phyloP scores from a whole-genome alignment of 2,113 vertebrate species.

The Misgurnus mizolepis region DNA sequence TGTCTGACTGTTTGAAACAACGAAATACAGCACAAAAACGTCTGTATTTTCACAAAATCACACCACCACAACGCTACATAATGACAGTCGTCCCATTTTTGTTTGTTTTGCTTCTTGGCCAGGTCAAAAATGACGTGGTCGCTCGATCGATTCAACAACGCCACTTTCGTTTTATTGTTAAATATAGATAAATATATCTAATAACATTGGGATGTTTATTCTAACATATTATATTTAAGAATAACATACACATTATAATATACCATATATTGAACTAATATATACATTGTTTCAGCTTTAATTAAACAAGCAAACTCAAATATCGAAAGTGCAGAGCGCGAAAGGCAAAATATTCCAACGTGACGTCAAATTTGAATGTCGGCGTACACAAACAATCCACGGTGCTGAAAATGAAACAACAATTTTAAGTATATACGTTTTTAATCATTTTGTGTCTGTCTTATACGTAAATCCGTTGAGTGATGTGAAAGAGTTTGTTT shows the following conservation, averaged over 20 bases:
- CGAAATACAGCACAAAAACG: neutral
- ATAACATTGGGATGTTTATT: neutral
- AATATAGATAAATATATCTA: neutral
- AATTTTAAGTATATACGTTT: neutral
- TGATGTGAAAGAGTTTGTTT: neutral
- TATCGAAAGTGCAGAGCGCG: constrained; percentile 53
- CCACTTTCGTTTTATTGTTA: constrained; percentile 61
- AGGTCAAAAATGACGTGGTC: constrained; percentile 64
- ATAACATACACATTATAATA: too few species aligned
- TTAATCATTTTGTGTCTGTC: neutral
- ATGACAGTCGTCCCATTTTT: constrained; percentile 52
- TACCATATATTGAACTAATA: too few species aligned
- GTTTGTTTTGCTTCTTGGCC: constrained; percentile 69
- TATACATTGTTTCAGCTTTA: neutral
- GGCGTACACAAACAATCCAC: constrained; percentile 12
- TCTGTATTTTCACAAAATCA: neutral
- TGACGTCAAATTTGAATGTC: neutral
- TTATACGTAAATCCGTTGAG: neutral
- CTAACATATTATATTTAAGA: too few species aligned
- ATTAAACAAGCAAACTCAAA: neutral
- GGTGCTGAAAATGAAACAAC: neutral
- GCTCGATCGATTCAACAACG: neutral
- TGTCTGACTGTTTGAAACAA: neutral
- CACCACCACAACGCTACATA: constrained; percentile 5
- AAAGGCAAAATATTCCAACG: too few species aligned